Conservation (phyloP, 2,888 invertebrate species). For the Cotesia congregata region DNA sequence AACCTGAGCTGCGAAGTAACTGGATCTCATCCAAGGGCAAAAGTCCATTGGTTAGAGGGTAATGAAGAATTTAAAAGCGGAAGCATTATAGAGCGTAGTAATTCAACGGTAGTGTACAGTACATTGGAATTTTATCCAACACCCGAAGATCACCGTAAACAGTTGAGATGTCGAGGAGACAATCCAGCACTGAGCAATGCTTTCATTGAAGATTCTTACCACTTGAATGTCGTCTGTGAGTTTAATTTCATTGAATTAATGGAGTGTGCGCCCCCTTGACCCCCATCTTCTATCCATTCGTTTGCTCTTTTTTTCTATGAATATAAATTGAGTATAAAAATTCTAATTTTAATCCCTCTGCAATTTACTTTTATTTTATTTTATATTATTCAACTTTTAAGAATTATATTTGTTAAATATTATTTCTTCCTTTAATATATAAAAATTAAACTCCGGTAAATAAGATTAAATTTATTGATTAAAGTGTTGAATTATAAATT, state of each 20-base stretch:
- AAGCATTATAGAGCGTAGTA: slow-evolving; percentile 51
- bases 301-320: slow-evolving; percentile 12
- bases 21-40: slow-evolving; percentile 89
- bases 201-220: slow-evolving; percentile 84
- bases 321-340: slow-evolving; percentile 29
- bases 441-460: neutral
- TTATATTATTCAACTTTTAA: slow-evolving; percentile 15
- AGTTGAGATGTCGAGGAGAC: slow-evolving; percentile 87
- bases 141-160: slow-evolving; percentile 88
- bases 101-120: slow-evolving; percentile 83
- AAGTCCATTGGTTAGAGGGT: slow-evolving; percentile 88
- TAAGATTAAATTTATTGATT: neutral
- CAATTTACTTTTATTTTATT: slow-evolving; percentile 17
- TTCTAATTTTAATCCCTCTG: slow-evolving; percentile 23
- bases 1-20: slow-evolving; percentile 85
- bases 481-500: slow-evolving; percentile 11
- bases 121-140: slow-evolving; percentile 84
- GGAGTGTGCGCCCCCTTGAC: slow-evolving; percentile 10
- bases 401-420: neutral
- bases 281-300: neutral
- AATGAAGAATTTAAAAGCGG: slow-evolving; percentile 83
- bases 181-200: slow-evolving; percentile 84
- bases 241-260: slow-evolving; percentile 60
- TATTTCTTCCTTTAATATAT: no score
- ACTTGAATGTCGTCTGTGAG: slow-evolving; percentile 92